phyloP scores from a whole-genome alignment of 2,113 vertebrate species.

The Eubucco bourcierii region DNA sequence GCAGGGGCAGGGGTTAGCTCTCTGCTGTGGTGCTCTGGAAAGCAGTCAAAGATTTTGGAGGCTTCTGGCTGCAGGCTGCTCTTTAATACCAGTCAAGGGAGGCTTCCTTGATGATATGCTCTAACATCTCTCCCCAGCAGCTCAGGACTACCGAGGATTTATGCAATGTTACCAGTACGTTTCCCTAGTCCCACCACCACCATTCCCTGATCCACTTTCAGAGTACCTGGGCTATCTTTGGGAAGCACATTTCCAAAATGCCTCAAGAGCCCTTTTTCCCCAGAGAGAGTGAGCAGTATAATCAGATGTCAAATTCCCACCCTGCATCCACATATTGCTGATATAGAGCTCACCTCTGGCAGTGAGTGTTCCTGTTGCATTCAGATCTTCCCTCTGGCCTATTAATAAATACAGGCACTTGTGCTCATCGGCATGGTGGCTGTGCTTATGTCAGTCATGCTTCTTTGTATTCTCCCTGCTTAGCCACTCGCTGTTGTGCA shows the following conservation, averaged over 20 bases:
- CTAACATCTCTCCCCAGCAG: neutral
- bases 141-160: rapidly evolving
- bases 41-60: neutral
- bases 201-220: neutral
- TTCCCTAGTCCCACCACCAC: too few relatives aligned
- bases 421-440: constrained; percentile 70
- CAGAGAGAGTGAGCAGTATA: rapidly evolving
- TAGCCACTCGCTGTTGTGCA: constrained; percentile 52
- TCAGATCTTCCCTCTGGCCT: constrained; percentile 36
- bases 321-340: neutral
- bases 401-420: constrained; percentile 63
- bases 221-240: neutral
- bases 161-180: rapidly evolving
- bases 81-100: neutral
- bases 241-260: neutral
- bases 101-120: neutral
- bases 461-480: constrained; percentile 68
- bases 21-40: neutral
- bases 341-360: neutral
- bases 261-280: neutral
- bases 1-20: neutral
- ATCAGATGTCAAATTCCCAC: neutral
- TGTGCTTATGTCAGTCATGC: constrained; percentile 68
- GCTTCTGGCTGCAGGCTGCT: neutral
- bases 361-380: neutral